These are phyloP conservation scores for Carapus acus DNA, from an alignment of 2,797 vertebrate species.

Conservation along the genomic window DNA sequence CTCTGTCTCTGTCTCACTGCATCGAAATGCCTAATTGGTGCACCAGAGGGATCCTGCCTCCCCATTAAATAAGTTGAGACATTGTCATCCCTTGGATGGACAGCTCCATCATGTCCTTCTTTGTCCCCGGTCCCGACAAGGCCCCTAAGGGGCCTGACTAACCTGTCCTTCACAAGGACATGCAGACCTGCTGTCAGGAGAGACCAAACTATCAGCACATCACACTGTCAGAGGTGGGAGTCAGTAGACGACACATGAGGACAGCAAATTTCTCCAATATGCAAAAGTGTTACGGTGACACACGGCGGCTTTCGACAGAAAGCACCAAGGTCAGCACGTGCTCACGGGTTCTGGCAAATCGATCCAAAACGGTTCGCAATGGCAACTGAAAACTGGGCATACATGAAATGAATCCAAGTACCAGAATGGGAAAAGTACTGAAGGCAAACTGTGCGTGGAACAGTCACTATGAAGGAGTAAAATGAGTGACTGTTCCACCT, in stretches of 20 bases:
- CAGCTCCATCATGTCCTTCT: slow-evolving; percentile 29
- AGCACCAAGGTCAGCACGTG: too few species aligned
- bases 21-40: not conserved
- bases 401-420: too few species aligned
- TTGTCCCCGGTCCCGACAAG: slow-evolving; percentile 29
- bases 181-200: slow-evolving; percentile 47
- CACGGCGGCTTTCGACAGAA: not conserved
- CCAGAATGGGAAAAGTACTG: too few species aligned
- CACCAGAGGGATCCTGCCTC: slow-evolving; percentile 3
- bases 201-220: slow-evolving; percentile 35
- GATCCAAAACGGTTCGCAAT: too few species aligned
- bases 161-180: slow-evolving; percentile 56
- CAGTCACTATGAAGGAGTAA: too few species aligned
- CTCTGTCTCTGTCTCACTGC: not conserved
- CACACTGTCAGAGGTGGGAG: slow-evolving; percentile 31
- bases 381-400: not conserved
- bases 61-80: slow-evolving; percentile 34
- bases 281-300: not conserved
- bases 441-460: too few species aligned
- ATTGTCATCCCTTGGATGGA: slow-evolving; percentile 32
- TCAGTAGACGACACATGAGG: slow-evolving; percentile 24
- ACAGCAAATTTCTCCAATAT: slow-evolving; percentile 28
- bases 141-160: slow-evolving; percentile 25
- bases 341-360: too few species aligned
- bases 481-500: too few species aligned